phyloP scores from a whole-genome alignment of 2,888 invertebrate genomes.

The Drosophila tripunctata region DNA sequence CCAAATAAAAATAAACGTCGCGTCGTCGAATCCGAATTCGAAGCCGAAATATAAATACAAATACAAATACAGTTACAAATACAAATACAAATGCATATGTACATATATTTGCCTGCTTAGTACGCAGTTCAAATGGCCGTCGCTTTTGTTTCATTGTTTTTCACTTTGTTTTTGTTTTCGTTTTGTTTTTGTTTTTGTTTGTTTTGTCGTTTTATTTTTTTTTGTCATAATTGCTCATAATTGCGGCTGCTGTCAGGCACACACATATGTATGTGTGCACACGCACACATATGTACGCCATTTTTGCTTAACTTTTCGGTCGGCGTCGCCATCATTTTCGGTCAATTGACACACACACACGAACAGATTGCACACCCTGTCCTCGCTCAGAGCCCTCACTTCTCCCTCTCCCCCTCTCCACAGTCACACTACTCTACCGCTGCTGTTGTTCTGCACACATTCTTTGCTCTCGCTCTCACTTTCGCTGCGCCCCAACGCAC shows the following conservation, averaged over 20 bases:
- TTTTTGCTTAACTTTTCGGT: conserved; percentile 60
- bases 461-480: conserved; percentile 34
- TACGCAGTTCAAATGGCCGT: conserved; percentile 50
- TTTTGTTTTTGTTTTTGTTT: conserved; percentile 17
- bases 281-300: conserved; percentile 53
- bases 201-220: conserved; percentile 26
- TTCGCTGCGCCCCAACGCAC: conserved; percentile 20
- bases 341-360: conserved; percentile 71
- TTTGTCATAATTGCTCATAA: conserved; percentile 71
- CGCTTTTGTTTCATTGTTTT: conserved; percentile 49
- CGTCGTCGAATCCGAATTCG: neutral
- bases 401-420: neutral
- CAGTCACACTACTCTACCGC: neutral
- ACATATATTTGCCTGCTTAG: conserved; percentile 37
- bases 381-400: conserved; percentile 20
- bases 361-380: conserved; percentile 38
- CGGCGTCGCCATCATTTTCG: conserved; percentile 73
- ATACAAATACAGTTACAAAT: too few relatives aligned
- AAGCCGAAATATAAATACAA: conserved; percentile 1
- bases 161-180: conserved; percentile 17
- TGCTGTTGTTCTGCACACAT: conserved; percentile 44
- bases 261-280: conserved; percentile 18
- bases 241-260: conserved; percentile 65
- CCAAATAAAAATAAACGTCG: neutral
- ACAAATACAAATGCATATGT: conserved; percentile 5